Evolutionary conservation across 1,140 invertebrate species (phyloP), one percentile per base, ranked within the genome.

Genomic region (Apis laboriosa): DNA sequence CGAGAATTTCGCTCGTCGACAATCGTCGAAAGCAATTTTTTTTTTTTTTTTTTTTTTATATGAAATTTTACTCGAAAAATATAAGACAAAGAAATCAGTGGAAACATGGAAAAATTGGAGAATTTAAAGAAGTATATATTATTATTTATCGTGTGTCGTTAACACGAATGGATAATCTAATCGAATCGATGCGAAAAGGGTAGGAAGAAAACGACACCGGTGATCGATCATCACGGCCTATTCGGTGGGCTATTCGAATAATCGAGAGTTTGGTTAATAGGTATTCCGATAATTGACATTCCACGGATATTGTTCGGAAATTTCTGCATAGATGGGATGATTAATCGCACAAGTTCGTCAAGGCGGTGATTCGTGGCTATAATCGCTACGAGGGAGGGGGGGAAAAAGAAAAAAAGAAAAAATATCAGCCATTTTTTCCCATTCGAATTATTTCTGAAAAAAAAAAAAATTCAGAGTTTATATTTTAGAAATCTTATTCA

Each of bases 261-360:
- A 78, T 68, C 34, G 53, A 13, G n/a, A n/a, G 53, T 19, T 78
- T 66, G 51, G 15, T 77, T 77, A 68, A 77, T 70, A 55, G 64
- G 9, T 68, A 58, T 68, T 43, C 64, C 76, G 21, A 77, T 77
- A 67, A 70, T 58, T 55, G 64, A 58, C 76, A 68, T 77, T 68
- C 64, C 53, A 58, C 9, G 53, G 21, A 58, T 51, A 70, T 58
- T 21, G 53, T 56, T 12, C 21, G 34, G 24, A 55, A 28, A 53
- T 55, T 71, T 71, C 49, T 55, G 11, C 21, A 51, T 49, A 17
- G 15, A 28, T 11, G 5, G 49, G 49, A 21, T 11, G 28, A 70
- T 28, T 24, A 56, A n/a, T 56, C 43, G 17, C 28, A 34, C 17
- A 49, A 49, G 28, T 68, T 68, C 12, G 17, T n/a, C 43, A 11